Conservation (phyloP, 2,113 vertebrate species). For the Otus sunia region DNA sequence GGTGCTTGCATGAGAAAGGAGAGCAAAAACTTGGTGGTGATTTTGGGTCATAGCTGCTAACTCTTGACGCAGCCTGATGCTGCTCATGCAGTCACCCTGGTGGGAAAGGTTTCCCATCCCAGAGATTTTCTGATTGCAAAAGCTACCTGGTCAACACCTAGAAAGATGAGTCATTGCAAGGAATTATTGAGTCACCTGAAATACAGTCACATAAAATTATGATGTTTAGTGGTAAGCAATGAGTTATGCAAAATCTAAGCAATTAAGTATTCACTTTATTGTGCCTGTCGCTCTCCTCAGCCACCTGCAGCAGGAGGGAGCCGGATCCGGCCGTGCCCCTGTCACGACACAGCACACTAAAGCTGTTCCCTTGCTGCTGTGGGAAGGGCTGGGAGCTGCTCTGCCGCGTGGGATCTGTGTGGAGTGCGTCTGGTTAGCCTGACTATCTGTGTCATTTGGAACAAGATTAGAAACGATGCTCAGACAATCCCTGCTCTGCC, state of each 20-base stretch:
- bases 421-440: neutral
- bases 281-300: neutral
- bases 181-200: neutral
- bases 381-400: neutral
- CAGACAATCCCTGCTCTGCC: constrained; percentile 9
- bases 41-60: neutral
- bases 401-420: neutral
- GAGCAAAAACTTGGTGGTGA: neutral
- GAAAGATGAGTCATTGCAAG: neutral
- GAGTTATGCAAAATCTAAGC: neutral
- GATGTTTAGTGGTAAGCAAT: neutral
- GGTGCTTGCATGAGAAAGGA: neutral
- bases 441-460: neutral
- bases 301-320: neutral
- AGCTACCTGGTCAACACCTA: neutral
- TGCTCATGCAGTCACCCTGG: neutral
- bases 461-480: neutral
- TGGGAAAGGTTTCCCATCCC: neutral
- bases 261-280: neutral
- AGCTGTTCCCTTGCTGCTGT: neutral
- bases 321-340: rapidly evolving
- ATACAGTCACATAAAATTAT: neutral
- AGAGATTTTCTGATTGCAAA: neutral
- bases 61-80: neutral
- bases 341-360: neutral